phyloP scores from a whole-genome alignment of 1,140 invertebrate species.

The Aphis gossypii region DNA sequence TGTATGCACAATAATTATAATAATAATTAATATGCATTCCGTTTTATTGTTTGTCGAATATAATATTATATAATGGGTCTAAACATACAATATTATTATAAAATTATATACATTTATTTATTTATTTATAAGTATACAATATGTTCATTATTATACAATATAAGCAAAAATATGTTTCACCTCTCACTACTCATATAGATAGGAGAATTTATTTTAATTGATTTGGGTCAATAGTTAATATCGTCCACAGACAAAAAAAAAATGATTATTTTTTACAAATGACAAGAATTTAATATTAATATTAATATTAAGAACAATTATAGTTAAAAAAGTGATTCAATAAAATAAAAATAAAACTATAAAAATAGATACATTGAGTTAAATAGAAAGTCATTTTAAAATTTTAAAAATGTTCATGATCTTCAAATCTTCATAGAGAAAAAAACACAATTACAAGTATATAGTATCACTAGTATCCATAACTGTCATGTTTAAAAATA shows the following conservation, averaged over 20 bases:
- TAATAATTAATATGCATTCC: not conserved
- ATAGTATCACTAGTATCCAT: not conserved
- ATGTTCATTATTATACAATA: not conserved
- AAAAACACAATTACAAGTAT: not conserved
- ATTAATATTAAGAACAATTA: too few species aligned
- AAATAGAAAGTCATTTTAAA: not conserved
- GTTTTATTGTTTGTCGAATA: not conserved
- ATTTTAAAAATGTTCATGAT: not conserved
- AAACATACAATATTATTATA: not conserved
- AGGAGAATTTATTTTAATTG: not conserved
- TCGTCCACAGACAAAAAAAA: not conserved
- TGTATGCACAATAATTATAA: not conserved
- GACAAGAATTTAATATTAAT: not conserved
- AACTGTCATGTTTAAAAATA: not conserved
- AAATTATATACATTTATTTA: not conserved
- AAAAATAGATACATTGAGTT: not conserved
- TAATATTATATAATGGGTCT: not conserved
- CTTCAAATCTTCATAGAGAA: not conserved
- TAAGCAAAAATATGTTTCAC: not conserved
- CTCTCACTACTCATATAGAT: not conserved
- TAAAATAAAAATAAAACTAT: not conserved
- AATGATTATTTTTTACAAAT: not conserved
- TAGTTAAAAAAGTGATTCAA: not conserved
- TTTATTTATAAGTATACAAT: not conserved
- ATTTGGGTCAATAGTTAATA: not conserved